phyloP scores from a whole-genome alignment of 2,113 vertebrate genomes.

The Cheilinus undulatus region DNA sequence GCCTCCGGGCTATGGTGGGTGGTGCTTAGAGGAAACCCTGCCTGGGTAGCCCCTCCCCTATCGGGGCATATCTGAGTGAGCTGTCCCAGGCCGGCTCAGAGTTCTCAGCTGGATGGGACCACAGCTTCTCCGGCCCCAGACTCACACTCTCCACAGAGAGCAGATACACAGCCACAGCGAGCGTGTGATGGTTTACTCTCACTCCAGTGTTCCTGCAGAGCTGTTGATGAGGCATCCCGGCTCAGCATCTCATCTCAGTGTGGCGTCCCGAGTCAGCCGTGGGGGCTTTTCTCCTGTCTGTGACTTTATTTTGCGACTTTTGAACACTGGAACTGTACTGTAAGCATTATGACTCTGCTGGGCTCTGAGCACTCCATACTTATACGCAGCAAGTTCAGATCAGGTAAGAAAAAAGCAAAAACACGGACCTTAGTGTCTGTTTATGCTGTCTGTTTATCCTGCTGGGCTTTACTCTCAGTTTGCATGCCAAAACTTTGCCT shows the following conservation, averaged over 20 bases:
- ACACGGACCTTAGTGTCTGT: not conserved
- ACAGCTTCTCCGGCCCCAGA: constrained; percentile 75
- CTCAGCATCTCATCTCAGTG: constrained; percentile 60
- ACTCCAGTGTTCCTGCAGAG: constrained; percentile 10
- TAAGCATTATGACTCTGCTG: constrained; percentile 95
- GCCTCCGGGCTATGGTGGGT: constrained; percentile 73
- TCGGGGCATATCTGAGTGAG: constrained; percentile 83
- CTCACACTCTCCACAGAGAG: constrained; percentile 46
- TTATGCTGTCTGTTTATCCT: not conserved
- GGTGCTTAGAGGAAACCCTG: constrained; percentile 82
- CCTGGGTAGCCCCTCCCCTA: constrained; percentile 80
- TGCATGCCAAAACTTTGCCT: constrained; percentile 21
- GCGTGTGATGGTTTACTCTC: not conserved
- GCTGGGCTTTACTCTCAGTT: constrained; percentile 7
- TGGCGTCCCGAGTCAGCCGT: constrained; percentile 74
- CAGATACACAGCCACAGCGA: constrained; percentile 26
- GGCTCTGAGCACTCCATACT: constrained; percentile 97
- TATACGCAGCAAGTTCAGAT: constrained; percentile 99
- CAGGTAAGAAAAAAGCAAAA: constrained; percentile 88
- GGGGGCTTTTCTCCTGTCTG: constrained; percentile 32
- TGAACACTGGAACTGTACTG: constrained; percentile 84
- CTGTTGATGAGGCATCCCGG: constrained; percentile 66
- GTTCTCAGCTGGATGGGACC: constrained; percentile 89
- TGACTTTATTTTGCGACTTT: constrained; percentile 69
- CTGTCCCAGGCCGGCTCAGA: constrained; percentile 83